phyloP scores from a whole-genome alignment of 2,888 invertebrate genomes.

The Hydriomena furcata region DNA sequence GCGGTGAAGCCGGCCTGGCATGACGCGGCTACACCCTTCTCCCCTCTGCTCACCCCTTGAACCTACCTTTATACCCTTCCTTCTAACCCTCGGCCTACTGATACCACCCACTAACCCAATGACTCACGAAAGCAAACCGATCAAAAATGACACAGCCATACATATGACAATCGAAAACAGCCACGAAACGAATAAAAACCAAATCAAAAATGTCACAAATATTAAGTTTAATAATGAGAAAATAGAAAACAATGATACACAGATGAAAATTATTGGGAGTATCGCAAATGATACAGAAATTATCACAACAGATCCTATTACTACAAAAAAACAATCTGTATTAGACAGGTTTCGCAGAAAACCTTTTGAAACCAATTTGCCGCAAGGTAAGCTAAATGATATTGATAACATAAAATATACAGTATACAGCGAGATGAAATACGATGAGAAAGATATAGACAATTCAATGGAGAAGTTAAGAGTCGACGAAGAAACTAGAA shows the following conservation, averaged over 20 bases:
- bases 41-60: constrained; percentile 67
- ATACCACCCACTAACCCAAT: constrained; percentile 61
- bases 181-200: constrained; percentile 1
- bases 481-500: constrained; percentile 65
- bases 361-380: not conserved
- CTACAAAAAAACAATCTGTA: constrained; percentile 54
- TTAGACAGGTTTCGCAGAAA: constrained; percentile 63
- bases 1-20: constrained; percentile 70
- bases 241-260: too few relatives aligned
- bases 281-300: not conserved
- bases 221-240: too few relatives aligned
- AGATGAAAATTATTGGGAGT: too few relatives aligned
- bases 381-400: not conserved
- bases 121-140: constrained; percentile 36
- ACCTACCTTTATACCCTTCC: constrained; percentile 56
- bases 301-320: constrained; percentile 27
- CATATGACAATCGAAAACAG: not conserved
- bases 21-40: constrained; percentile 65
- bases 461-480: constrained; percentile 66
- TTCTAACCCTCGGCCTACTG: constrained; percentile 45
- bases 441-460: constrained; percentile 33
- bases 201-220: constrained; percentile 12
- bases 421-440: constrained; percentile 17
- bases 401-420: constrained; percentile 1
- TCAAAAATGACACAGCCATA: constrained; percentile 7